A percentile compares a stretch with the other conserved stretches of the same genome.
Conservation (phyloP, 2,113 vertebrate species). For the Neotragus pygmaeus region DNA sequence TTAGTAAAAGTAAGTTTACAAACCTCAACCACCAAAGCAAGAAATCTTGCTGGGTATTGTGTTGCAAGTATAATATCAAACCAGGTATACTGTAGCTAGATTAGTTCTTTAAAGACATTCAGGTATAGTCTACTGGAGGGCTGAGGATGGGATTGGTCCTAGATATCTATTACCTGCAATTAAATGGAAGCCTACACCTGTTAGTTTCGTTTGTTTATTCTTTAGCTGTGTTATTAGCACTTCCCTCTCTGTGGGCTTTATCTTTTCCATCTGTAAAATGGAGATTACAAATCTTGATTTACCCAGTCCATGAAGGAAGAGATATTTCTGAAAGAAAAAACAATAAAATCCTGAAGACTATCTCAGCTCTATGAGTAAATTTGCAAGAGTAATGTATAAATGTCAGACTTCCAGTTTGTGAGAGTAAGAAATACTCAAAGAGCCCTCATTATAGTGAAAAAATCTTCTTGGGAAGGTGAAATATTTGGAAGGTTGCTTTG, state of each 20-base stretch:
- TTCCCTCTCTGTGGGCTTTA: not conserved
- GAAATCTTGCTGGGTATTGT: not conserved
- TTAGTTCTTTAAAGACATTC: not conserved
- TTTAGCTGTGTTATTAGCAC: not conserved
- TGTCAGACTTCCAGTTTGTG: not conserved
- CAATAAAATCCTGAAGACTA: not conserved
- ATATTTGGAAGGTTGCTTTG: not conserved
- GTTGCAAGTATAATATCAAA: not conserved
- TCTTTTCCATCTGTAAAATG: slow-evolving; percentile 12
- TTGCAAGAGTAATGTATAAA: not conserved
- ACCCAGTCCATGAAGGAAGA: not conserved
- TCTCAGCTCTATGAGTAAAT: not conserved
- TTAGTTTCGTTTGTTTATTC: not conserved
- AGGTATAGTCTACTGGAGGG: not conserved
- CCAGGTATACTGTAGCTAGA: not conserved
- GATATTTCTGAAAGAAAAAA: not conserved
- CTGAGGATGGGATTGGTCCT: not conserved
- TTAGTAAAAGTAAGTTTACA: not conserved
- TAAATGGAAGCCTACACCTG: not conserved
- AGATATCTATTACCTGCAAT: not conserved
- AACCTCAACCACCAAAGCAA: not conserved
- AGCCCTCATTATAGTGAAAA: not conserved
- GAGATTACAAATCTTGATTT: not conserved
- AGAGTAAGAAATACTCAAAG: not conserved
- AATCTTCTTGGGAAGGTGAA: not conserved